Evolutionary conservation across 2,113 vertebrate species (phyloP), one percentile per base, ranked within the genome.

Genomic region (Xyrauchen texanus): DNA sequence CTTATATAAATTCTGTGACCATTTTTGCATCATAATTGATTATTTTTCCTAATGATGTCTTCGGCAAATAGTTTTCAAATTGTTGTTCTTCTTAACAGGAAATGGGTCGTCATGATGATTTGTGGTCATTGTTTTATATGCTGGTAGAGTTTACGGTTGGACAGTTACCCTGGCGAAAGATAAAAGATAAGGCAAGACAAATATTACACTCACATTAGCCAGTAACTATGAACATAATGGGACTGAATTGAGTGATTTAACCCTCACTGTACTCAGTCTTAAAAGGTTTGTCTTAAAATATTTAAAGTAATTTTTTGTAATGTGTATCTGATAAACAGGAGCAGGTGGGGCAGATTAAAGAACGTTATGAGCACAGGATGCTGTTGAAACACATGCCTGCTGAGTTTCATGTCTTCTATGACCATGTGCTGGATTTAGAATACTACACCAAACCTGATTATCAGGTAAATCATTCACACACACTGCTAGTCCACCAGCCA

Each of bases 81-180:
- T 42, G 34, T 8, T 63, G 11, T 11, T 68, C 46, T 4, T 72
- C 16, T 66, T 63, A 62, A 0, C 88, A 99, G 97, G 97, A 99
- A 91, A 99, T 99, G 97, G 97, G 97, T 87, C 95, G 97, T 62
- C 97, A 99, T 3, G 97, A 99, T 70, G 97, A 99, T 86, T 90
- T 99, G 66, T 99, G 97, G 97, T 99, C 97, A 9, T 91, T 99
- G 78, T 98, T 99, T 88, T 99, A 99, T 88, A 98, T 99, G 97
- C 75, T 99, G 91, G 97, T 99, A 85, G 97, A 98, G 90, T 98
- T 99, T 76, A 96, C 97, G 0, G 97, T 98, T 57, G 97, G 97
- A 21, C 97, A 99, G 91, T 91, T 99, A 69, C 97, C 97, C 0
- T 99, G 97, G 97, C 88, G 97, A 60, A 98, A 99, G 88, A 99